Conservation (phyloP, 1,140 invertebrate genomes). For the Bombus soroeensis region DNA sequence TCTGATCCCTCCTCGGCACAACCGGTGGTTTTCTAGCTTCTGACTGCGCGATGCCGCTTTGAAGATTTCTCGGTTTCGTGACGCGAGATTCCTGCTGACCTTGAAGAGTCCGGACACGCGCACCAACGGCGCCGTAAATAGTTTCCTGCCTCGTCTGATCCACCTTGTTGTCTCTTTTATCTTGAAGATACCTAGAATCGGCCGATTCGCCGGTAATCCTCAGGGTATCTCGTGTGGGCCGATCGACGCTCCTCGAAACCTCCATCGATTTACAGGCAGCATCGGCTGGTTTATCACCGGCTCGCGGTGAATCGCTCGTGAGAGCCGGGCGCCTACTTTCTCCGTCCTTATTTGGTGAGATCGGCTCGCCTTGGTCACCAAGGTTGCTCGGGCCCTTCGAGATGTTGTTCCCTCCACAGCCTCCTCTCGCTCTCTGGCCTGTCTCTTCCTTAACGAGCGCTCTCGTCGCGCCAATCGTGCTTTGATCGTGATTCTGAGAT, state of each 20-base stretch:
- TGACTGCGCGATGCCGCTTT: conserved; percentile 7
- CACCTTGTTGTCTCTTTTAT: conserved; percentile 32
- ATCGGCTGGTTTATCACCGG: conserved; percentile 58
- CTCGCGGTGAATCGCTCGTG: conserved; percentile 46
- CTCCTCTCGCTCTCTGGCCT: conserved; percentile 40
- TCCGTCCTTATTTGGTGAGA: conserved; percentile 75
- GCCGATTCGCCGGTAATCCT: conserved; percentile 21
- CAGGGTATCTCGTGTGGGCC: conserved; percentile 32
- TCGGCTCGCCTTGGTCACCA: conserved; percentile 57
- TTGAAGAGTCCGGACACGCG: conserved; percentile 54
- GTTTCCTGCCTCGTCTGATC: conserved; percentile 41
- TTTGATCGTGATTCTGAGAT: conserved; percentile 55
- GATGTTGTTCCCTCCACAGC: conserved; percentile 16
- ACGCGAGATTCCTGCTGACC: conserved; percentile 51
- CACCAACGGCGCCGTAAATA: conserved; percentile 55
- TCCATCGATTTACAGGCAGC: conserved; percentile 58
- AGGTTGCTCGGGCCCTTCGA: conserved; percentile 60
- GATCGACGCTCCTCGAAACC: conserved; percentile 42
- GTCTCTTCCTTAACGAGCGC: conserved; percentile 65
- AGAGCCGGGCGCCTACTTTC: conserved; percentile 70
- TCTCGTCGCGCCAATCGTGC: conserved; percentile 30
- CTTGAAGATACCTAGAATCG: conserved; percentile 28
- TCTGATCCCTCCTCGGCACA: conserved; percentile 26
- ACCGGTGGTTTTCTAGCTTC: conserved; percentile 44
- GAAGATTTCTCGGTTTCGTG: conserved; percentile 39